phyloP scores from a whole-genome alignment of 2,113 vertebrate species.

The Ceuthmochares aereus region DNA sequence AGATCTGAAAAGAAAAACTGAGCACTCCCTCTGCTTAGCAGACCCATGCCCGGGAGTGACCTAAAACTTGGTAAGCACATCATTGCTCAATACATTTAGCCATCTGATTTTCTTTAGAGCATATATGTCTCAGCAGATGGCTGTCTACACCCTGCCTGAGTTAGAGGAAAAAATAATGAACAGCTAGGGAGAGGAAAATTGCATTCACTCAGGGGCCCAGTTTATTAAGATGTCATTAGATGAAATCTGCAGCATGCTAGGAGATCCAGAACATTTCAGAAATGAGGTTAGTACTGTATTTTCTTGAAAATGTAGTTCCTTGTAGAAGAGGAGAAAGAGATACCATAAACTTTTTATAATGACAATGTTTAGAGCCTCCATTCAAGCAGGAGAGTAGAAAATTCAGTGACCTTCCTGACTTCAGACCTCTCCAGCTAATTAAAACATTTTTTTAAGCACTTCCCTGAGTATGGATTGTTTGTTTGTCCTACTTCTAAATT shows the following conservation, averaged over 20 bases:
- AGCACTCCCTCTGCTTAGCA: neutral
- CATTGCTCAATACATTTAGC: neutral
- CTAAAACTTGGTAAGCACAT: neutral
- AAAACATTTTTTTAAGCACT: neutral
- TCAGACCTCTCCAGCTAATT: neutral
- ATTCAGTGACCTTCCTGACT: neutral
- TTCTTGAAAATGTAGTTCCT: neutral
- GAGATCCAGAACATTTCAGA: neutral
- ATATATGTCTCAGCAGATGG: neutral
- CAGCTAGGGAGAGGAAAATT: neutral
- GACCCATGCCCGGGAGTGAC: neutral
- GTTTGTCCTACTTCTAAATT: neutral
- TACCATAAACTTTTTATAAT: neutral
- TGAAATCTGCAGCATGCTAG: neutral
- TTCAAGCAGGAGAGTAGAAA: neutral
- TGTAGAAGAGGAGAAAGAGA: neutral
- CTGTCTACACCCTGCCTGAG: neutral
- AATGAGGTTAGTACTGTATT: neutral
- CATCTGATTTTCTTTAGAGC: neutral
- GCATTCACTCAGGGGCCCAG: neutral
- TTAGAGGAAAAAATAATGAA: neutral
- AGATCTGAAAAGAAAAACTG: neutral
- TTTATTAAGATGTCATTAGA: neutral
- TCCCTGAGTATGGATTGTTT: neutral
- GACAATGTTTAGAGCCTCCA: neutral